Evolutionary conservation across 2,888 invertebrate species (phyloP), one percentile per base, ranked within the genome.

Genomic region (Sceliomorpha sp.): DNA sequence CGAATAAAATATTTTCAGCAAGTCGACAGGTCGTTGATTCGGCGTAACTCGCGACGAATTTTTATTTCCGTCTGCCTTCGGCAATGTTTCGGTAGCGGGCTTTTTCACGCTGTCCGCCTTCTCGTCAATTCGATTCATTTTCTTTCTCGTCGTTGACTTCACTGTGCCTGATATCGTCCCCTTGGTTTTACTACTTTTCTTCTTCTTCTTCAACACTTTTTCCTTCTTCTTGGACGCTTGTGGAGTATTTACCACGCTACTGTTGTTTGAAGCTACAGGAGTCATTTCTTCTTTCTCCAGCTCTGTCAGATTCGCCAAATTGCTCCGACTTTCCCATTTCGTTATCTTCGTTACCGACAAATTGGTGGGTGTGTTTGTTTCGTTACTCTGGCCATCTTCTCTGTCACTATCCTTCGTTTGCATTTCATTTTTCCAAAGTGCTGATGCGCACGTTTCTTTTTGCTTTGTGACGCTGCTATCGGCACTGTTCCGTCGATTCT

Each of bases 1-100:
- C 1, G 85, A 87, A 34, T 88, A 88, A 55, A 88, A 88, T 71
- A 88, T 83, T 48, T 79, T 88, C 9, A 82, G 76, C 6, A 88
- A 76, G 53, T 88, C 88, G 1, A 82, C 37, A 0, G 88, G 88
- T 12, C 85, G 73, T 32, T 83, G 85, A n/a, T 75, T 77, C 0
- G 85, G 81, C 0, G 76, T 60, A 32, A 75, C 80, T n/a, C 77
- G 74, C 0, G 81, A 81, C 2, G 76, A 69, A 4, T 72, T 78
- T 1, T 76, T 62, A 13, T 48, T 66, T 1, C 73, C 62, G 32
- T 31, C 64, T 1, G 71, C 14, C 14, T 84, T 85, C 8, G 73
- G 31, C 0, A 64, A 73, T 0, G 70, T 63, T 12, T 78, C 72
- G 4, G 75, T 56, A 1, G 76, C 47, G n/a, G 74, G 39, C 1